Base-by-base conservation (phyloP, 1,140 invertebrate species). In the Leptestheria dahalacensis region DNA sequence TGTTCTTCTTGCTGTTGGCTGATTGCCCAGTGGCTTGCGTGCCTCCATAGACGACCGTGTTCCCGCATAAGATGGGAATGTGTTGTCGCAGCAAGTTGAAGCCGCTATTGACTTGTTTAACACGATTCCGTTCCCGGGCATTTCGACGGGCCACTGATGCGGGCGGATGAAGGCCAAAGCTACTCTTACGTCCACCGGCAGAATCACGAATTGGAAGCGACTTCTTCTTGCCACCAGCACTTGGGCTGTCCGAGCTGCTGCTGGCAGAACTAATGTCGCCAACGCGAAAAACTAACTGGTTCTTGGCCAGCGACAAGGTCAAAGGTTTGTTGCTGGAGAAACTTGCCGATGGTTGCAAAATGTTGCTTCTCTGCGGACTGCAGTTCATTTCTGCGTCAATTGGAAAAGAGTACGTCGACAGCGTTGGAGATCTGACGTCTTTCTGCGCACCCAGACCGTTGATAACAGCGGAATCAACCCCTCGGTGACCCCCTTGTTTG, bases 51-150 rank as follows among this genome's bases (percentile, higher is more conserved):
- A 55, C 26, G 18, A 55, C 33, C 9, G 33, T 33, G 3, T 26
- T 21, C 10, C 53, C 53, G 48, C 58, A 60, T 21, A 52, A 20
- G 11, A 58, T 26, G 4, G 72, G 72, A 11, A 73, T 68, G 48
- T 69, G 67, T 41, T 72, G 63, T 28, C 70, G 61, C 1, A 73
- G 65, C 1, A 66, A 66, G 10, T 68, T 68, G 64, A 73, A 73
- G 1, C 72, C 70, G 10, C 71, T 65, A 64, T 77, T 77, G 62
- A 94, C 89, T 78, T 92, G 86, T 71, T 93, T 93, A 11, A 97
- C 92, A 51, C 92, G 80, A 71, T 96, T 96, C 59, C 91, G 74
- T 72, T 96, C 92, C 0, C 92, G 77, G 24, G 92, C 91, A 73
- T 97, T 96, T 63, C 92, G 78, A 51, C 91, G 75, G 0, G 89